Percentiles rank a stretch among this genome's conserved stretches.
Evolutionary conservation across 2,113 vertebrate genomes (phyloP).

Genomic region (Chamaea fasciata): DNA sequence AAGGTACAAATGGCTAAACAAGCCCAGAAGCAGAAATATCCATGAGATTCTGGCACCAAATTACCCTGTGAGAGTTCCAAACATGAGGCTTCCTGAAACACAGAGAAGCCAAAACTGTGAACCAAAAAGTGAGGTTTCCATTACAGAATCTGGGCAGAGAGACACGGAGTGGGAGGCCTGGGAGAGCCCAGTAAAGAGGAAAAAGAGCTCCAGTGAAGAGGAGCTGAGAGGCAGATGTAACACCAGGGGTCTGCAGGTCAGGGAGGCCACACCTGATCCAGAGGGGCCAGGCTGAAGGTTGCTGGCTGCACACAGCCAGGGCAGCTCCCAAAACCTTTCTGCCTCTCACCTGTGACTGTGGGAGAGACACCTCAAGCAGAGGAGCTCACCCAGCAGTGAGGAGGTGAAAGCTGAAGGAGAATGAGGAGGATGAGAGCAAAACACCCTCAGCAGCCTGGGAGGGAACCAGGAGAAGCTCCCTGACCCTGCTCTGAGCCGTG

Average conservation of each 20-base stretch:
- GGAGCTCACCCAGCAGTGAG: not conserved
- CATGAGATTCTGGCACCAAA: not conserved
- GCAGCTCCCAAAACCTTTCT: not conserved
- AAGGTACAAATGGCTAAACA: not conserved
- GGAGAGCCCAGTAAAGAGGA: rapidly evolving
- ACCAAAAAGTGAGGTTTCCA: not conserved
- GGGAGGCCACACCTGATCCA: not conserved
- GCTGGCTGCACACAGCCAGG: not conserved
- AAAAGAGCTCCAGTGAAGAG: rapidly evolving
- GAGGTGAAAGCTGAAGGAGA: not conserved
- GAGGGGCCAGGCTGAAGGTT: not conserved
- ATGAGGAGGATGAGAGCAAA: not conserved
- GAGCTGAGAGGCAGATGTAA: not conserved
- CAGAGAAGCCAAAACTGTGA: not conserved
- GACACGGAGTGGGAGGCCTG: not conserved
- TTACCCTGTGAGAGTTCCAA: not conserved
- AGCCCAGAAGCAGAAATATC: not conserved
- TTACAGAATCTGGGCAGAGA: not conserved
- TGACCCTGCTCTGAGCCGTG: not conserved
- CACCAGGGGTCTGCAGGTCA: rapidly evolving
- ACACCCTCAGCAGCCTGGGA: not conserved
- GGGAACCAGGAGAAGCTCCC: not conserved
- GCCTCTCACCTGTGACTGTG: not conserved
- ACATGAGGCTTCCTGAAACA: rapidly evolving
- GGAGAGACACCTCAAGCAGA: not conserved